Conservation (phyloP, 2,113 vertebrate species). For the Clinocottus analis region DNA sequence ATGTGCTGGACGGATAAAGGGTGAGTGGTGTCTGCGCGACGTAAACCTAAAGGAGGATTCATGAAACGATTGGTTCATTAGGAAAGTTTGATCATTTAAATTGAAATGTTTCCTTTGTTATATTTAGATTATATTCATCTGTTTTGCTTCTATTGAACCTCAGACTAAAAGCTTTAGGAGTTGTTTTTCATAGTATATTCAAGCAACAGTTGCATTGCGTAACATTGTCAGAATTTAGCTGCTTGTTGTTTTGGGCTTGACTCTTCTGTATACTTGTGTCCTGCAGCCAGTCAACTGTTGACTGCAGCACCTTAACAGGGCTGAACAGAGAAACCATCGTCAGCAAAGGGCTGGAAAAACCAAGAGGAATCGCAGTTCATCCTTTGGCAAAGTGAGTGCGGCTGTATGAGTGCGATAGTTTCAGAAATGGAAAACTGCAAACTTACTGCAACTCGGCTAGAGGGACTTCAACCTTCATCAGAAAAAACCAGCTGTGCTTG, state of each 20-base stretch:
- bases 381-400: constrained; percentile 88
- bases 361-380: constrained; percentile 90
- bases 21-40: constrained; percentile 68
- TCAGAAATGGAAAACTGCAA: neutral
- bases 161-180: neutral
- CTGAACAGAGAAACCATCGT: constrained; percentile 83
- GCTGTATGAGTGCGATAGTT: neutral
- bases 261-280: constrained; percentile 6
- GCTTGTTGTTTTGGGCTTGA: neutral
- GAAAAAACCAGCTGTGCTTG: neutral
- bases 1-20: constrained; percentile 94
- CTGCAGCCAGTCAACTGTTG: constrained; percentile 86
- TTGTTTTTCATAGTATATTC: neutral
- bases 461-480: neutral
- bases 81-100: too few relatives aligned
- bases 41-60: neutral
- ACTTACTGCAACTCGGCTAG: neutral
- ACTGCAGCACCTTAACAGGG: constrained; percentile 86
- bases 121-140: neutral
- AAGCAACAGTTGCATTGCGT: too few relatives aligned
- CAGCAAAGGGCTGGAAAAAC: constrained; percentile 82
- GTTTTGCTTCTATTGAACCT: neutral
- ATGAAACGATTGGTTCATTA: neutral
- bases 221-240: neutral
- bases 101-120: neutral